Conservation (phyloP, 1,140 invertebrate genomes). For the Pachypsylla venusta region DNA sequence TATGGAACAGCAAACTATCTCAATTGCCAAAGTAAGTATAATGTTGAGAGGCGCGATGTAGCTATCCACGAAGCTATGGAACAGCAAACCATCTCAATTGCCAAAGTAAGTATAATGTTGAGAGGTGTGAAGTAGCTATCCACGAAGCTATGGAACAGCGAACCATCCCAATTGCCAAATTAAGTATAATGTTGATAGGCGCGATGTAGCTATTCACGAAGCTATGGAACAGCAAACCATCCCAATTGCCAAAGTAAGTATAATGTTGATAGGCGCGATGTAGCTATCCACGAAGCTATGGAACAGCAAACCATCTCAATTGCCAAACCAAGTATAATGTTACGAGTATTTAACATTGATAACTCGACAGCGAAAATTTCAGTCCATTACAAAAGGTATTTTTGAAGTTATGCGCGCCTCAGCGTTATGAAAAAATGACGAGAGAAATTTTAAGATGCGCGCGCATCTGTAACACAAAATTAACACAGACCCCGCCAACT, state of each 20-base stretch:
- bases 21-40: slow-evolving; percentile 68
- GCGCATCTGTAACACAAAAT: too few species aligned
- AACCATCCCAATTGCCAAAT: slow-evolving; percentile 95
- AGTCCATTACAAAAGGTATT: neutral
- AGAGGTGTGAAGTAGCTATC: slow-evolving; percentile 65
- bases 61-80: slow-evolving; percentile 99
- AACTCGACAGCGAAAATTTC: too few species aligned
- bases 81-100: slow-evolving; percentile 99
- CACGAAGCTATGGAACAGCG: slow-evolving; percentile 99
- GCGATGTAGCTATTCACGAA: slow-evolving; percentile 98
- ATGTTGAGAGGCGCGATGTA: neutral
- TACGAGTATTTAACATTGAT: neutral
- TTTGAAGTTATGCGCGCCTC: slow-evolving; percentile 2
- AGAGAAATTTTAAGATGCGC: too few species aligned
- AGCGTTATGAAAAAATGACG: too few species aligned
- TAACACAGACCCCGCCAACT: too few species aligned
- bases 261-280: slow-evolving; percentile 94
- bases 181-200: slow-evolving; percentile 99
- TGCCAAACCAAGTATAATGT: slow-evolving; percentile 80
- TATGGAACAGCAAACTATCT: slow-evolving; percentile 99
- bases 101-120: slow-evolving; percentile 49
- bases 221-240: slow-evolving; percentile 99
- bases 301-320: slow-evolving; percentile 97
- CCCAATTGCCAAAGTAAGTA: slow-evolving; percentile 95
- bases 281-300: slow-evolving; percentile 90